Evolutionary conservation across 23 tunicate genomes (phyloP), one percentile per base, ranked within the genome.

Genomic region (Trididemnum nubilum): DNA sequence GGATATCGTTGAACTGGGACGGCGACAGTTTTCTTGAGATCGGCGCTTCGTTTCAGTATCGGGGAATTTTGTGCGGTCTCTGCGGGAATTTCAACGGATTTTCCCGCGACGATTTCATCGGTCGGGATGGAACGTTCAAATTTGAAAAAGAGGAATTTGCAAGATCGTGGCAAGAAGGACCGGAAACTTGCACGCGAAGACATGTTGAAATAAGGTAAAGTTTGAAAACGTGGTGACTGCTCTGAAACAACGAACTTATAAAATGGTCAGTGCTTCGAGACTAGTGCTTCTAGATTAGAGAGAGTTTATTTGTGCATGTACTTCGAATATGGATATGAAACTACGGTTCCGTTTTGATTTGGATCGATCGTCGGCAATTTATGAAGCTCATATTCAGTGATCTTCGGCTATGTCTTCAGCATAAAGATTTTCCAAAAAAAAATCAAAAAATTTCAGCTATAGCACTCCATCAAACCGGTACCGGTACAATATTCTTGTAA

Each of bases 21-120:
- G 98, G 98, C 0, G 93, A 87, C 58, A 93, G 90, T 44, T 93
- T 84, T 66, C 80, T 93, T 25, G 90, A 85, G 64, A 78, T 88
- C n/a, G 86, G 86, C 23, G 98, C 79, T 33, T 64, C 93, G 34
- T 29, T 76, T 29, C 32, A 5, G 12, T 84, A 78, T 57, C 64
- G 72, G 26, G 81, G 77, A 26, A 60, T 34, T 1, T 65, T 89
- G 35, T 89, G 95, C 65, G 98, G 98, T 33, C 57, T 94, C 26
- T 94, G 98, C 71, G 98, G 98, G 0, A 94, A 94, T 60, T 94
- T 72, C 52, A 94, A 94, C 82, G 98, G 95, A 21, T 89, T 85
- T 33, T 35, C 81, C 1, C 70, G 90, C 15, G 98, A 94, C 73
- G 95, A 94, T 61, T 89, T 89, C 64, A 85, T 85, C 49, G 98